Percentiles rank a stretch among this genome's conserved stretches.
Conservation (phyloP, 2,888 invertebrate species). For the Phoronis australis region DNA sequence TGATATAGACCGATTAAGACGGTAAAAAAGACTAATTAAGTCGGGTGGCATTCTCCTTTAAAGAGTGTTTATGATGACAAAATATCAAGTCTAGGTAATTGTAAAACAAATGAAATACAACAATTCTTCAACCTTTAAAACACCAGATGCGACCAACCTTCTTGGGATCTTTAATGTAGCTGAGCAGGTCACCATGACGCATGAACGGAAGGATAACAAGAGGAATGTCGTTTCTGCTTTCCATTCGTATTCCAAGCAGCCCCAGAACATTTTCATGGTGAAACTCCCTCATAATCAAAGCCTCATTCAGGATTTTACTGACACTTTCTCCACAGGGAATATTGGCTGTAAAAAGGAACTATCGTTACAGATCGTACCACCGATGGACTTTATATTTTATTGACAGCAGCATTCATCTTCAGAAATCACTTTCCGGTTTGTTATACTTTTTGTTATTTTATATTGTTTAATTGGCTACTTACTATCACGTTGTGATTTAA, state of each 20-base stretch:
- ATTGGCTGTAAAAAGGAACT: slow-evolving; percentile 3
- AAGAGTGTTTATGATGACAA: no score
- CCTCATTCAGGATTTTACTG: slow-evolving; percentile 53
- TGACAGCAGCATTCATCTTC: slow-evolving; percentile 27
- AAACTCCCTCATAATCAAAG: slow-evolving; percentile 55
- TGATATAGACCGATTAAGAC: no score
- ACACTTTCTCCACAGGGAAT: slow-evolving; percentile 3
- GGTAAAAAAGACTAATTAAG: no score
- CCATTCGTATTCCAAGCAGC: slow-evolving; percentile 52
- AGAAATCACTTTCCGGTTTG: no score
- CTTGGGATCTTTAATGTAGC: slow-evolving; percentile 37
- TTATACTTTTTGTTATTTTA: no score
- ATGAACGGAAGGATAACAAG: slow-evolving; percentile 56
- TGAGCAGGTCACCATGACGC: slow-evolving; percentile 52
- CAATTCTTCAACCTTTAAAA: no score
- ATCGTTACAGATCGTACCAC: no score
- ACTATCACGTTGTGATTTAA: slow-evolving; percentile 48
- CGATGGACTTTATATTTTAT: slow-evolving; percentile 33
- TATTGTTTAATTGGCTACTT: slow-evolving; percentile 7
- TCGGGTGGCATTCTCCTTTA: no score
- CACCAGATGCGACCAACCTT: no score
- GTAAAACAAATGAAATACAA: no score
- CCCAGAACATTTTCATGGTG: slow-evolving; percentile 54
- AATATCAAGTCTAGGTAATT: no score
- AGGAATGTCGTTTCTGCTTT: slow-evolving; percentile 47